Conservation (phyloP, 37 sponge, comb jelly and placozoan species). For the Halisarca cf. caerulea region DNA sequence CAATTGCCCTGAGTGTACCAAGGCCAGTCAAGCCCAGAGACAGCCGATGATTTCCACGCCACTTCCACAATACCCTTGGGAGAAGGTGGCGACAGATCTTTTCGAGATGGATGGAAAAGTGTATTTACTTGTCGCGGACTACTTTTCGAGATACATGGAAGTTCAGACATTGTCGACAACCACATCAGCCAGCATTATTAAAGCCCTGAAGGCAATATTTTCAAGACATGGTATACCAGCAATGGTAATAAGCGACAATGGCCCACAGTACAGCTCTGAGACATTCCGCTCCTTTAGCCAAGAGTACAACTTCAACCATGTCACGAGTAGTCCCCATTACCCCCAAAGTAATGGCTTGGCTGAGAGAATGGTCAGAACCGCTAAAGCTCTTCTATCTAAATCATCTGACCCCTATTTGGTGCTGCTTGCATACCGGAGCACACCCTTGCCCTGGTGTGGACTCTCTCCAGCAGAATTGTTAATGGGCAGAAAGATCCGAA, state of each 20-base stretch:
- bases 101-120: not conserved
- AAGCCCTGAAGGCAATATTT: not conserved
- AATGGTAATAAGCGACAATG: not conserved
- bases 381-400: too few relatives aligned
- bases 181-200: not conserved
- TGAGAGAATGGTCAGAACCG: too few relatives aligned
- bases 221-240: not conserved
- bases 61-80: not conserved
- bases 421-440: too few relatives aligned
- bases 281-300: too few relatives aligned
- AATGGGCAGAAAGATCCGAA: too few relatives aligned
- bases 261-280: constrained; percentile 1
- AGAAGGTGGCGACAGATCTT: not conserved
- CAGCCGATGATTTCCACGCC: not conserved
- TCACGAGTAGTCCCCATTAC: too few relatives aligned
- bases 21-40: not conserved
- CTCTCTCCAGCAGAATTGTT: too few relatives aligned
- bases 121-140: not conserved
- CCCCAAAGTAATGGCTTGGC: too few relatives aligned
- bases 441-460: too few relatives aligned
- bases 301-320: too few relatives aligned
- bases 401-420: too few relatives aligned
- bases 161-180: not conserved
- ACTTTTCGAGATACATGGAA: not conserved
- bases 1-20: constrained; percentile 4